Evolutionary conservation across 2,113 vertebrate genomes (phyloP).

Genomic region (Eira barbara): DNA sequence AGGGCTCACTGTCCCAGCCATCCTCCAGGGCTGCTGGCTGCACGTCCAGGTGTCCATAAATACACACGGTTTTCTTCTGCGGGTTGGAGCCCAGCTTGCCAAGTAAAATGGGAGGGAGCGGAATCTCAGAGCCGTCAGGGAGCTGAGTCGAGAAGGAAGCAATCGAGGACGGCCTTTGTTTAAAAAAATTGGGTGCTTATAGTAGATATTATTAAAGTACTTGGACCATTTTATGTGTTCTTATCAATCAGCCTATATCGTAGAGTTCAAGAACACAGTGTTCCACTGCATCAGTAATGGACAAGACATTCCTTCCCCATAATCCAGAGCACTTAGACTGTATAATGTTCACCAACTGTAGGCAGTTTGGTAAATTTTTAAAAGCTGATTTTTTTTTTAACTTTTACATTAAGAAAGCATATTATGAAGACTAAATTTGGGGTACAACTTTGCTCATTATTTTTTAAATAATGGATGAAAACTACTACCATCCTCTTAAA

Average conservation of each 20-base stretch:
- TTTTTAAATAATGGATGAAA: neutral
- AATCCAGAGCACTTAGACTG: neutral
- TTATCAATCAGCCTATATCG: neutral
- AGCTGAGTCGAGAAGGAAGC: conserved; percentile 80
- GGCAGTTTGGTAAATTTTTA: neutral
- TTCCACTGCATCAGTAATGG: neutral
- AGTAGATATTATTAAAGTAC: neutral
- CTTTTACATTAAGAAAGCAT: neutral
- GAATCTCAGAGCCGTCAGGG: conserved; percentile 91
- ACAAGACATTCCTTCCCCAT: neutral
- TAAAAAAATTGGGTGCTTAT: accelerated
- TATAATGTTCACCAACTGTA: neutral
- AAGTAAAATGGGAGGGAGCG: conserved; percentile 93
- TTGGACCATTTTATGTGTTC: neutral
- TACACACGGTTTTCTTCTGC: conserved; percentile 93
- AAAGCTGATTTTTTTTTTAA: neutral
- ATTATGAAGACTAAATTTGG: neutral
- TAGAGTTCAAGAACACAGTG: neutral
- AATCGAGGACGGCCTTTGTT: neutral
- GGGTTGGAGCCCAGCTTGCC: conserved; percentile 92
- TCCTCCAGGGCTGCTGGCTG: conserved; percentile 92
- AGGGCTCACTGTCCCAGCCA: conserved; percentile 96
- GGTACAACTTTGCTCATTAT: neutral
- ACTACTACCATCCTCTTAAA: neutral
- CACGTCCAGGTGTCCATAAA: conserved; percentile 97